Evolutionary conservation across 2,797 vertebrate genomes (phyloP), one percentile per base, ranked within the genome.

Genomic region (Sebastes itinus): DNA sequence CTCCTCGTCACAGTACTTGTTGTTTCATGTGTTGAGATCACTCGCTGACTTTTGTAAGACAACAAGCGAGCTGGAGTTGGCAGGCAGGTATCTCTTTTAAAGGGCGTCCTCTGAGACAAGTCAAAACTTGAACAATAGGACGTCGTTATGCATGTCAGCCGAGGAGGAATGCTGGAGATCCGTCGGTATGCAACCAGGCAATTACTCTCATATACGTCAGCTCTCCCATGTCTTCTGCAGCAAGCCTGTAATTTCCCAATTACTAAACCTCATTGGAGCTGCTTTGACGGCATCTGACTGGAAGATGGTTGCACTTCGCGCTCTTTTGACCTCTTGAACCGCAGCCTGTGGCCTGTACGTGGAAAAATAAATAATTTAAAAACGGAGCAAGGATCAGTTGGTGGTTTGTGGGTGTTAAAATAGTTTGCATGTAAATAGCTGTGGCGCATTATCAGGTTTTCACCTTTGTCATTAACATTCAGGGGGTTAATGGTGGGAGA

Each of bases 111-210:
- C 77, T 42, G 62, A 83, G 87, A 90, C 96, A 93, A 90, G 96
- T 95, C 84, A 82, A 67, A 85, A 91, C 94, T 92, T 86, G 93
- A 94, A 94, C 93, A 94, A 90, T 88, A 81, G 89, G 88, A 90
- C 82, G n/a, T 89, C 85, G 87, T 92, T 93, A 88, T 86, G 89
- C 92, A 87, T 89, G 92, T 94, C 82, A 92, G 90, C 89, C 80
- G 55, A 81, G 81, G 82, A 92, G 91, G 93, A 95, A 95, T 94
- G 89, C 90, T 91, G 60, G 7, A 87, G 82, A 92, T 85, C 84
- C 65, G 77, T 82, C 46, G 88, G 94, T 92, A 94, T 94, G 91
- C 83, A 89, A 89, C 87, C 91, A 89, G 65, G 87, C 89, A 94
- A 93, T 94, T 93, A 93, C 83, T 90, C 80, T 84, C 77, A 79